Evolutionary conservation across 2,888 invertebrate genomes (phyloP).

Genomic region (Lypha dubia): DNA sequence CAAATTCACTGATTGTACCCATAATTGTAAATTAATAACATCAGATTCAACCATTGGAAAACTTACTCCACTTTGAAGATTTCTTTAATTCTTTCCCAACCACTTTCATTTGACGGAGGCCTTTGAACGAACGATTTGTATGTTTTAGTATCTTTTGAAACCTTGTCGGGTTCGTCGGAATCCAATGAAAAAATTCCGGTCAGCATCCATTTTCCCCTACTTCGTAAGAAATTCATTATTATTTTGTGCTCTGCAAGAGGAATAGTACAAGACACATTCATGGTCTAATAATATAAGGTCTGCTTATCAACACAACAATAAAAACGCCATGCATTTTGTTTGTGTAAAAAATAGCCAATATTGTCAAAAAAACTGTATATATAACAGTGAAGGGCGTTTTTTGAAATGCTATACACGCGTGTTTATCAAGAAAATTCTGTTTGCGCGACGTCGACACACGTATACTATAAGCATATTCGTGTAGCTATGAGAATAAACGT

Average conservation of each 20-base stretch:
- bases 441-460: too few relatives aligned
- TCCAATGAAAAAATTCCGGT: slow-evolving; percentile 77
- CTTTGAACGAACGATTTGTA: slow-evolving; percentile 78
- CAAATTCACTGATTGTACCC: slow-evolving; percentile 86
- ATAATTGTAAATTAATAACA: not conserved
- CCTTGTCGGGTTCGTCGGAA: slow-evolving; percentile 75
- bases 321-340: too few relatives aligned
- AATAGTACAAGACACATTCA: too few relatives aligned
- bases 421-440: too few relatives aligned
- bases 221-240: slow-evolving; percentile 76
- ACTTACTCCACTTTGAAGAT: slow-evolving; percentile 82
- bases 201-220: slow-evolving; percentile 75
- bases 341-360: too few relatives aligned
- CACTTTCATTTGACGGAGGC: slow-evolving; percentile 78
- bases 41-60: not conserved
- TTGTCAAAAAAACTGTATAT: too few relatives aligned
- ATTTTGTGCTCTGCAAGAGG: slow-evolving; percentile 3
- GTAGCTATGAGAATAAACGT: too few relatives aligned
- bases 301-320: too few relatives aligned
- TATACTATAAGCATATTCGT: too few relatives aligned
- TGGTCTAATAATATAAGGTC: too few relatives aligned
- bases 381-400: too few relatives aligned
- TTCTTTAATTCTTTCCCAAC: slow-evolving; percentile 80
- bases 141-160: slow-evolving; percentile 78
- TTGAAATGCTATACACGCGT: too few relatives aligned